Evolutionary conservation across 1,140 invertebrate species (phyloP), one percentile per base, ranked within the genome.

Genomic region (Nasonia giraulti): DNA sequence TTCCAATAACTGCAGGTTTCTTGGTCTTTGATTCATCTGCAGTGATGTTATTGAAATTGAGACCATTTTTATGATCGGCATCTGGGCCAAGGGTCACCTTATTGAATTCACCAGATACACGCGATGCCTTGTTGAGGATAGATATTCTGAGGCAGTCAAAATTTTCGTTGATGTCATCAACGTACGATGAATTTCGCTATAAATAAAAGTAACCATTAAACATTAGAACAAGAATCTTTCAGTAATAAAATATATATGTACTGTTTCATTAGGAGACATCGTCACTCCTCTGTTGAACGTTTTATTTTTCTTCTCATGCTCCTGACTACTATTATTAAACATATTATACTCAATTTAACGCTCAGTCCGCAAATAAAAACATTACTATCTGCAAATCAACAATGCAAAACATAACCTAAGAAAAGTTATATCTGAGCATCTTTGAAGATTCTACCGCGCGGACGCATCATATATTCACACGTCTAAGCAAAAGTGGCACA

Each of bases 71-170:
- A 62, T 87, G 85, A 81, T 89, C 87, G 2, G 88, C 89, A 85
- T 90, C 86, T 2, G 91, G 90, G 12, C 91, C 90, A 80, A 93
- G 89, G 1, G 92, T 93, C 10, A 91, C 88, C 75, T 90, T 81
- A 55, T 91, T 84, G 31, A 92, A 85, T 74, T 87, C 87, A 1
- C 83, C 78, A 14, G 89, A 91, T 62, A 93, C 88, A 77, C 87
- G 77, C 17, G 85, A 88, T 1, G 89, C 91, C 87, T 94, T 94
- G 17, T 87, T 81, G 6, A 94, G 87, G 8, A 91, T 91, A 5
- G 93, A 93, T 20, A 92, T 87, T 90, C 92, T 93, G 6, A 93
- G 82, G 20, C 89, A 90, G 50, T 89, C 87, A 85, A 93, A 93
- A 27, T 92, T 10, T 89, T 86, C 71, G 50, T 68, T 55, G 33